These are phyloP conservation scores for Hippocampus guttulatus DNA, from an alignment of 2,113 vertebrate genomes.

Conservation along the genomic window DNA sequence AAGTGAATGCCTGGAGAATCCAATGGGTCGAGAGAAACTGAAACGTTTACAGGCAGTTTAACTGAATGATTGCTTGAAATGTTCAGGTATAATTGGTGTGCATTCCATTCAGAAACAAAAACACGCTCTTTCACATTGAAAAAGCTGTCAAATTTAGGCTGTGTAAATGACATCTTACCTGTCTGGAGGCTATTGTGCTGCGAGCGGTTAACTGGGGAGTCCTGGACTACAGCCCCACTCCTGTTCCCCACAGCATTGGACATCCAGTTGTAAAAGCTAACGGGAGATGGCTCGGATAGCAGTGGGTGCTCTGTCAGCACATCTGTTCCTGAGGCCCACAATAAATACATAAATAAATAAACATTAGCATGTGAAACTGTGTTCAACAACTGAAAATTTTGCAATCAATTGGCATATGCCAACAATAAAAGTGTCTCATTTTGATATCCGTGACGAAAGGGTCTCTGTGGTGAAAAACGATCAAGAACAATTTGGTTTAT, in stretches of 20 bases:
- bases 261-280: conserved; percentile 99
- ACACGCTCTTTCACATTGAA: background rate
- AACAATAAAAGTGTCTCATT: background rate
- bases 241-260: conserved; percentile 94
- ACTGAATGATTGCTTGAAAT: background rate
- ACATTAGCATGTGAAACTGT: background rate
- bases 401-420: background rate
- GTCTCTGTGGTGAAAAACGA: background rate
- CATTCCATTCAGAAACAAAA: background rate
- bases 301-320: conserved; percentile 93
- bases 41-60: conserved; percentile 12
- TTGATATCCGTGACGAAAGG: background rate
- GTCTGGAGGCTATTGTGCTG: conserved; percentile 90
- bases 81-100: no score
- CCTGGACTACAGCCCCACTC: conserved; percentile 79
- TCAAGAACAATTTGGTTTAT: background rate
- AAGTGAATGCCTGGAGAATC: conserved; percentile 40
- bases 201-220: conserved; percentile 82
- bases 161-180: conserved; percentile 66
- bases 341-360: no score
- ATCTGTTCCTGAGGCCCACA: conserved; percentile 75
- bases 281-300: conserved; percentile 88
- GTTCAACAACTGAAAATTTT: conserved; percentile 7
- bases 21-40: conserved; percentile 38
- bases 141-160: background rate